Evolutionary conservation across 2,888 invertebrate genomes (phyloP).

Genomic region (Abrostola tripartita): DNA sequence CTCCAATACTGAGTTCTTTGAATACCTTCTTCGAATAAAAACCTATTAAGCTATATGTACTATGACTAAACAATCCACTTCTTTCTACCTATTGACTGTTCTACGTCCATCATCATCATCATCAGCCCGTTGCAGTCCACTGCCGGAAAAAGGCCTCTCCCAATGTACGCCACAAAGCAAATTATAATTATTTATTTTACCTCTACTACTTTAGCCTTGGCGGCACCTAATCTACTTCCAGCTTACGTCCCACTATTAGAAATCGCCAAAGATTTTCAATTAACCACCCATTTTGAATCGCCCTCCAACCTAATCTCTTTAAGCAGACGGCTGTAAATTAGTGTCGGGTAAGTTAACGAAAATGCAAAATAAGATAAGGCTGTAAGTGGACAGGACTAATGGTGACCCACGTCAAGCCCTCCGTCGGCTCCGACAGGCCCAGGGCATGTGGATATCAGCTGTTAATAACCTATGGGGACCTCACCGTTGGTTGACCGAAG

Average conservation of each 20-base stretch:
- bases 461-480: conserved; percentile 46
- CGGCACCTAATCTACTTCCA: not conserved
- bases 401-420: conserved; percentile 52
- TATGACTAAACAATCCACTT: no score
- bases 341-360: conserved; percentile 23
- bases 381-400: conserved; percentile 39
- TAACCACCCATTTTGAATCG: conserved; percentile 7
- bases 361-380: conserved; percentile 45
- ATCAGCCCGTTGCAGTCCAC: no score
- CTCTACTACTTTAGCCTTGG: not conserved
- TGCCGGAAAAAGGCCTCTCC: no score
- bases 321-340: conserved; percentile 26
- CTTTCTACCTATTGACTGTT: no score
- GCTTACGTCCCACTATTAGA: not conserved
- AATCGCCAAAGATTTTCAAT: conserved; percentile 23
- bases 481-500: conserved; percentile 10
- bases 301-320: conserved; percentile 16
- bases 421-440: conserved; percentile 41
- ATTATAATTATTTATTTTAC: no score
- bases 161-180: no score
- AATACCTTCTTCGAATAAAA: no score
- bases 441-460: conserved; percentile 50
- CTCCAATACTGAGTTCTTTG: no score
- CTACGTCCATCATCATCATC: no score
- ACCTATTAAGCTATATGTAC: no score